Conservation (phyloP, 1,140 invertebrate genomes). For the Agrypnia vestita region DNA sequence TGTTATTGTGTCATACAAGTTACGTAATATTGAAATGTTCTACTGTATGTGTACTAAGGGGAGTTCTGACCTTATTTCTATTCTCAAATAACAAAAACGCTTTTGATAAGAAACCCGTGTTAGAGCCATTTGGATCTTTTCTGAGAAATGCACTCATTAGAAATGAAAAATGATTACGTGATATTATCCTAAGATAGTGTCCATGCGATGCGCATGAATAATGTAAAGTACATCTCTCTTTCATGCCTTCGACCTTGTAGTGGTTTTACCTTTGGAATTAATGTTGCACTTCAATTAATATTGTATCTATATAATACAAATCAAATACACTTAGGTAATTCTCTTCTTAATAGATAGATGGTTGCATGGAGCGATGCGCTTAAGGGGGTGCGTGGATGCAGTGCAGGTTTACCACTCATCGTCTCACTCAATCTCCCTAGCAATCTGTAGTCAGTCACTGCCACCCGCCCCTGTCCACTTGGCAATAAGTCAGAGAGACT, state of each 20-base stretch:
- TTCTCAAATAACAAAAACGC: conserved; percentile 21
- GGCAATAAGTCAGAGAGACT: conserved; percentile 28
- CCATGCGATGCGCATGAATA: background rate
- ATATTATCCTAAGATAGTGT: background rate
- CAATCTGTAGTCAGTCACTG: background rate
- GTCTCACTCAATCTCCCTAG: background rate
- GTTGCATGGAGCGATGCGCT: background rate
- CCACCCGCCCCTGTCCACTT: conserved; percentile 5
- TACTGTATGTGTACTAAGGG: conserved; percentile 1
- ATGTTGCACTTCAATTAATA: conserved; percentile 47
- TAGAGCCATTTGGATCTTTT: background rate
- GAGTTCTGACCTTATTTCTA: conserved; percentile 4
- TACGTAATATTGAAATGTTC: background rate
- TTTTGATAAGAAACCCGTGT: conserved; percentile 22
- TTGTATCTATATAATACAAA: conserved; percentile 46
- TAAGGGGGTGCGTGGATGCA: background rate
- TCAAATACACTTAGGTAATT: conserved; percentile 48
- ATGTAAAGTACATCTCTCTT: background rate
- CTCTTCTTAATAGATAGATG: conserved; percentile 39
- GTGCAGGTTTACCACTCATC: no score
- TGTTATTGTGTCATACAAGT: conserved; percentile 21
- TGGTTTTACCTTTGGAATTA: conserved; percentile 31
- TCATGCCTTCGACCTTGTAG: conserved; percentile 3
- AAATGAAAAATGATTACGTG: background rate
- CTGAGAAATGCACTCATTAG: conserved; percentile 20